phyloP scores from a whole-genome alignment of 2,113 vertebrate species.

The Chrysochloris asiatica region DNA sequence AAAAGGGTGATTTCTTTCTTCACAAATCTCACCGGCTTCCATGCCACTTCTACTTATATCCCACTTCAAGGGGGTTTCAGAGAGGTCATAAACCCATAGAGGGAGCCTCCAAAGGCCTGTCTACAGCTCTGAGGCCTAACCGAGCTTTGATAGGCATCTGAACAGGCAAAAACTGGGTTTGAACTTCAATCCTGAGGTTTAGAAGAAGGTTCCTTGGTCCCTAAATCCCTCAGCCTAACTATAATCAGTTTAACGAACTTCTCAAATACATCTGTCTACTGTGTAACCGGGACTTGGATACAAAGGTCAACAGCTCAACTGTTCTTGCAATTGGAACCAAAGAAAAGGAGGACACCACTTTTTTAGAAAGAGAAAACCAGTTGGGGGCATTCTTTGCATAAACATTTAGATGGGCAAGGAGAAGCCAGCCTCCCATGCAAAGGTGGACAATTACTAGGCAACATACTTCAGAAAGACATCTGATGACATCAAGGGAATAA shows the following conservation, averaged over 20 bases:
- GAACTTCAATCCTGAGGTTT: slow-evolving; percentile 52
- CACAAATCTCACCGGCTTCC: neutral
- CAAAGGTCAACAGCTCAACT: slow-evolving; percentile 50
- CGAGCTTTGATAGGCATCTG: slow-evolving; percentile 42
- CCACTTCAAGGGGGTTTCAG: neutral
- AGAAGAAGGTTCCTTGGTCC: neutral
- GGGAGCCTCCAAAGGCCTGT: neutral
- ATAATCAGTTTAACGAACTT: neutral
- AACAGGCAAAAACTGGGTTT: slow-evolving; percentile 38
- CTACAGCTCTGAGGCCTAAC: slow-evolving; percentile 5
- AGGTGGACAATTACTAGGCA: neutral
- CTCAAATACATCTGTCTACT: slow-evolving; percentile 51
- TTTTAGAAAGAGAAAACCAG: slow-evolving; percentile 34
- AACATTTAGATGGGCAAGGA: neutral
- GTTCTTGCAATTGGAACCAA: slow-evolving; percentile 42
- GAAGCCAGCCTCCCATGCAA: neutral
- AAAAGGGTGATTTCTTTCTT: slow-evolving; percentile 10
- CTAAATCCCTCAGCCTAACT: neutral
- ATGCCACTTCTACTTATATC: neutral
- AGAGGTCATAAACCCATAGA: neutral
- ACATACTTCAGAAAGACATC: neutral
- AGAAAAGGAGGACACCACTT: slow-evolving; percentile 43
- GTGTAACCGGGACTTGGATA: slow-evolving; percentile 48
- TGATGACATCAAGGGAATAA: neutral
- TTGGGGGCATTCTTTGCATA: neutral